phyloP scores from a whole-genome alignment of 2,888 invertebrate genomes.

The Tachina fera region DNA sequence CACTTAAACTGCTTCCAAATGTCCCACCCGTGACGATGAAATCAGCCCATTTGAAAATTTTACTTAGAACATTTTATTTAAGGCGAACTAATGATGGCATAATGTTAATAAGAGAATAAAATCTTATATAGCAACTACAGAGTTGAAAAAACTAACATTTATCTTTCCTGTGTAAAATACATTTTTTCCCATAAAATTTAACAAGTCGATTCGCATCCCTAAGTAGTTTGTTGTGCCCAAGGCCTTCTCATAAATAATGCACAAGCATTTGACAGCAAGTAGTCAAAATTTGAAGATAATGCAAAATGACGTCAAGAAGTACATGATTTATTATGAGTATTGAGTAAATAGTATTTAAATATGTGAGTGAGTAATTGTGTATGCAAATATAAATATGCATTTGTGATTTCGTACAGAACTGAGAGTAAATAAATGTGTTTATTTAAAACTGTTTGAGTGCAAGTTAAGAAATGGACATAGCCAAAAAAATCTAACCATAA shows the following conservation, averaged over 20 bases:
- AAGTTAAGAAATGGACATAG: constrained; percentile 4
- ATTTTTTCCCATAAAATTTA: too few relatives aligned
- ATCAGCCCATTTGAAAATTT: too few relatives aligned
- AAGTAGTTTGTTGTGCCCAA: neutral
- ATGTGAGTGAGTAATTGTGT: neutral
- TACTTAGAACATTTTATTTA: too few relatives aligned
- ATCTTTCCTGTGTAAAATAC: too few relatives aligned
- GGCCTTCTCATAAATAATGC: neutral
- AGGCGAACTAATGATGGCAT: too few relatives aligned
- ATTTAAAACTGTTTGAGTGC: neutral
- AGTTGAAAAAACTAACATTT: too few relatives aligned
- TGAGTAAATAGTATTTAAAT: constrained; percentile 22
- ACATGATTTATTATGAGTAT: constrained; percentile 2
- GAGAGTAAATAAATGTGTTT: constrained; percentile 31
- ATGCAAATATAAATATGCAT: constrained; percentile 3
- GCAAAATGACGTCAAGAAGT: constrained; percentile 13
- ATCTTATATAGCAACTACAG: too few relatives aligned
- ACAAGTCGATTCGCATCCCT: too few relatives aligned
- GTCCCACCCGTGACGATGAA: too few relatives aligned
- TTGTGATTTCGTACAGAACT: neutral
- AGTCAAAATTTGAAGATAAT: constrained; percentile 19
- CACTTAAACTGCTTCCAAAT: too few relatives aligned
- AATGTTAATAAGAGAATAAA: too few relatives aligned
- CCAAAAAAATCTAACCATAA: constrained; percentile 14
- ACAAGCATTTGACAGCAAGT: neutral